A percentile compares a stretch with the other conserved stretches of the same genome.
phyloP scores from a whole-genome alignment of 2,797 vertebrate genomes.

The Tauraco hartlaubi region DNA sequence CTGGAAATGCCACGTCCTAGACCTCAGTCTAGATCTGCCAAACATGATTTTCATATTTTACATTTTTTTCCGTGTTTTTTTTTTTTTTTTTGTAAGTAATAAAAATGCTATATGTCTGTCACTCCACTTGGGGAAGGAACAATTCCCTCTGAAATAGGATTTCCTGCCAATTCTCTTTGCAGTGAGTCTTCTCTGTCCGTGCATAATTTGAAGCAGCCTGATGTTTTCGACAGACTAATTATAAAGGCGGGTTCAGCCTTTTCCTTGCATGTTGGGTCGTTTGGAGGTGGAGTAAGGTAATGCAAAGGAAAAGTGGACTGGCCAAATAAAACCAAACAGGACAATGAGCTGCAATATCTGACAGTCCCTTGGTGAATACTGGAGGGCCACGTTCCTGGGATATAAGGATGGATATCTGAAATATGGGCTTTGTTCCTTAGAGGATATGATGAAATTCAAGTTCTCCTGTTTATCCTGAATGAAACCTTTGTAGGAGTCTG shows the following conservation, averaged over 20 bases:
- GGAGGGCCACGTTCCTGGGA: background rate
- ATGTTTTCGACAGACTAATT: background rate
- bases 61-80: conserved; percentile 3
- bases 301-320: background rate
- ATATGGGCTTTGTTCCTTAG: background rate
- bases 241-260: background rate
- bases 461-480: background rate
- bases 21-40: conserved; percentile 27
- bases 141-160: conserved; percentile 30
- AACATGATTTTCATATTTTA: conserved; percentile 41
- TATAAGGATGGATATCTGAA: background rate
- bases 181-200: background rate
- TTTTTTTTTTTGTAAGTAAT: background rate
- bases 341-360: background rate
- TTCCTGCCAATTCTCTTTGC: conserved; percentile 27
- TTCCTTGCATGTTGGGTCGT: background rate
- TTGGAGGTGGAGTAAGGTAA: background rate
- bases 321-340: background rate
- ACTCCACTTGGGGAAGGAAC: background rate
- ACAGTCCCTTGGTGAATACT: background rate
- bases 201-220: background rate
- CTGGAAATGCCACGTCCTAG: conserved; percentile 27
- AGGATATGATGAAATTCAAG: background rate
- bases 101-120: background rate
- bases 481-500: background rate